Percentiles rank a stretch among this genome's conserved stretches.
Conservation (phyloP, 2,888 invertebrate genomes). For the Theodoxus fluviatilis region DNA sequence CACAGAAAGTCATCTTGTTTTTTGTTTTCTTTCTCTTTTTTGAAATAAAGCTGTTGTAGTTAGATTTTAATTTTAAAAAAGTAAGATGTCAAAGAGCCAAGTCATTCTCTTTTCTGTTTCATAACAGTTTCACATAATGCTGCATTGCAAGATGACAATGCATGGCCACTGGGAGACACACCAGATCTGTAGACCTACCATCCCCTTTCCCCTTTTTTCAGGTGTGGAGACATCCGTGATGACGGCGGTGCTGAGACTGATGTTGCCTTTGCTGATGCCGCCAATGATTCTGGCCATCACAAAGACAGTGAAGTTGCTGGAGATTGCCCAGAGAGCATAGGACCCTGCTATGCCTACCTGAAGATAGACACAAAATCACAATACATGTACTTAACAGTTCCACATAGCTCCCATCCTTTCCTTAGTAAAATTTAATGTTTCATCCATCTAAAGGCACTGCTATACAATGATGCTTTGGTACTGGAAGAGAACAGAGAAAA, state of each 20-base stretch:
- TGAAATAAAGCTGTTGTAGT: too few species aligned
- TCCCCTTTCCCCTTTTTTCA: constrained; percentile 87
- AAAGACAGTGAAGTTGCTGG: constrained; percentile 86
- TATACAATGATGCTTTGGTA: too few species aligned
- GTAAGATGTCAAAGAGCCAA: too few species aligned
- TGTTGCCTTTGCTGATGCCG: constrained; percentile 95
- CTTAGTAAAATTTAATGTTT: too few species aligned
- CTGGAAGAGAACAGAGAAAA: too few species aligned
- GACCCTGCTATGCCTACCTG: constrained; percentile 86
- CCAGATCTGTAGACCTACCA: too few species aligned
- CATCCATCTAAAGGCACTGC: too few species aligned
- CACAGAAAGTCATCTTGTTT: not conserved
- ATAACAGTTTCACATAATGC: not conserved
- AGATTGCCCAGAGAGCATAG: constrained; percentile 87
- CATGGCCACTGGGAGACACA: too few species aligned
- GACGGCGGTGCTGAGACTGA: constrained; percentile 92
- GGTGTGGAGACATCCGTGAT: constrained; percentile 89
- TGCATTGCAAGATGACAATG: too few species aligned
- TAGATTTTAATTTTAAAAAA: too few species aligned
- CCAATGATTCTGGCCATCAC: constrained; percentile 91
- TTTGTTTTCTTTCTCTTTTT: not conserved
- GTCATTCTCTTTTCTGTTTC: not conserved
- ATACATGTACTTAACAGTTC: too few species aligned
- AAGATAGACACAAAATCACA: constrained; percentile 51
- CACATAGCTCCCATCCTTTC: too few species aligned